Evolutionary conservation across 1,140 invertebrate genomes (phyloP).

Genomic region (Phenacoccus solenopsis): DNA sequence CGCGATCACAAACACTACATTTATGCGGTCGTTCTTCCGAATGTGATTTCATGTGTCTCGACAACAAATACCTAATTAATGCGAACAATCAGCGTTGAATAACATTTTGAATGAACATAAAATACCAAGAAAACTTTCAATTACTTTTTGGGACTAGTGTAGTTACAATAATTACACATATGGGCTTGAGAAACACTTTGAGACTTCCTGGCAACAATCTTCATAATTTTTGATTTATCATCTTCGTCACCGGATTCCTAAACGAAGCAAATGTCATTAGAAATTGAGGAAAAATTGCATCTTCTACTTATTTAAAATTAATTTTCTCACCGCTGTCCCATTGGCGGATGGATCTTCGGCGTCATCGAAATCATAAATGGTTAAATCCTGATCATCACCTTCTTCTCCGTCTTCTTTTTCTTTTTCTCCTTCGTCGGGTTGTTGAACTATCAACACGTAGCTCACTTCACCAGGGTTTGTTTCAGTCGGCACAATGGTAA

Average conservation of each 20-base stretch:
- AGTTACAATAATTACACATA: constrained; percentile 82
- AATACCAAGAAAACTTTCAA: neutral
- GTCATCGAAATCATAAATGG: constrained; percentile 52
- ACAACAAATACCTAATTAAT: constrained; percentile 57
- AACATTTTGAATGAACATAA: neutral
- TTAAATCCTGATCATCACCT: constrained; percentile 45
- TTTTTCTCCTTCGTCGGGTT: constrained; percentile 41
- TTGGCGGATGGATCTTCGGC: constrained; percentile 40
- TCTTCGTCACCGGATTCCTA: constrained; percentile 54
- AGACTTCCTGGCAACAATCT: constrained; percentile 53
- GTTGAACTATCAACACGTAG: constrained; percentile 75
- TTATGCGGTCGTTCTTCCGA: constrained; percentile 90
- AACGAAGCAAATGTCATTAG: constrained; percentile 20
- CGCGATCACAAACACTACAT: constrained; percentile 84
- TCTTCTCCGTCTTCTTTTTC: constrained; percentile 45
- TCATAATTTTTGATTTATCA: constrained; percentile 53
- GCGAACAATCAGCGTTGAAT: neutral
- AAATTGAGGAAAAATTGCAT: neutral
- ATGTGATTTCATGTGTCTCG: constrained; percentile 90
- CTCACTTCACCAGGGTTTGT: constrained; percentile 66
- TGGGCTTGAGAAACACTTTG: constrained; percentile 55
- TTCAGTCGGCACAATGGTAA: constrained; percentile 74
- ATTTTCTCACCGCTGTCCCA: constrained; percentile 21
- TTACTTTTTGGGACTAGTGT: constrained; percentile 69
- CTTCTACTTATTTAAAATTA: neutral